Conservation (phyloP, 1,140 invertebrate species). For the Anastrepha obliqua region DNA sequence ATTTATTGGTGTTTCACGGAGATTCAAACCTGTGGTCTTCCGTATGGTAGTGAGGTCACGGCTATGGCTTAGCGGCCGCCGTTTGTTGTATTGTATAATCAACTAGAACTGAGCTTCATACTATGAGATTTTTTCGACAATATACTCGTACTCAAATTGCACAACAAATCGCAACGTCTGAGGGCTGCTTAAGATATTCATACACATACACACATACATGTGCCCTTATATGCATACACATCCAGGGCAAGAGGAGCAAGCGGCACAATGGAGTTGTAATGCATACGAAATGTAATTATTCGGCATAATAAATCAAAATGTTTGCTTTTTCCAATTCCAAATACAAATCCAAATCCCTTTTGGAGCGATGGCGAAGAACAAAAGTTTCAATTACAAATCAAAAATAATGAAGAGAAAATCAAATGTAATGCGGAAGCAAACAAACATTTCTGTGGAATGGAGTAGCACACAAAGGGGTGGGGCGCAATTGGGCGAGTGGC, state of each 20-base stretch:
- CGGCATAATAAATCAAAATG: slow-evolving; percentile 48
- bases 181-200: no score
- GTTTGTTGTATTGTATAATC: no score
- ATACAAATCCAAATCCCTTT: neutral
- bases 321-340: neutral
- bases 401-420: slow-evolving; percentile 49
- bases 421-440: slow-evolving; percentile 42
- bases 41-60: no score
- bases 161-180: no score
- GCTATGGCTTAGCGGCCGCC: no score
- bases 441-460: slow-evolving; percentile 13
- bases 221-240: neutral
- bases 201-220: neutral
- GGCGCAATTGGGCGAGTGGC: neutral
- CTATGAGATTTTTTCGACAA: no score
- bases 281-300: slow-evolving; percentile 51
- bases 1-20: no score
- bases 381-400: slow-evolving; percentile 48
- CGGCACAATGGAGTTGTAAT: slow-evolving; percentile 25
- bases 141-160: no score
- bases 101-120: no score
- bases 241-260: neutral
- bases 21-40: no score
- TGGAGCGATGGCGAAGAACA: neutral
- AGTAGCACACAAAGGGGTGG: neutral